phyloP scores from a whole-genome alignment of 1,140 invertebrate genomes.

The Bombus waltoni region DNA sequence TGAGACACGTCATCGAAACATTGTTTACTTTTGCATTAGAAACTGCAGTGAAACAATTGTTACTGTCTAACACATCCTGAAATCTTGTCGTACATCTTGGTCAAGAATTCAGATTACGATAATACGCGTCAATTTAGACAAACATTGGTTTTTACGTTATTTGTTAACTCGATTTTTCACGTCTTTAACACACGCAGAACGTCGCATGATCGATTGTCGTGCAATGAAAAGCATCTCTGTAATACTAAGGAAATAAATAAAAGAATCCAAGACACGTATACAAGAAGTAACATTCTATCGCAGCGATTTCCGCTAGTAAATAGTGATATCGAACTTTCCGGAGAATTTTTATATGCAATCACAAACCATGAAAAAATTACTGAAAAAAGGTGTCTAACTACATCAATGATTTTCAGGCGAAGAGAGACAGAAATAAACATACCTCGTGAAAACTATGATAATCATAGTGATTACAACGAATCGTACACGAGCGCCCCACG shows the following conservation, averaged over 20 bases:
- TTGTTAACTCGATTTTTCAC: neutral
- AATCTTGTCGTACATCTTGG: neutral
- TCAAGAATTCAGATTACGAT: neutral
- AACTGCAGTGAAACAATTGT: neutral
- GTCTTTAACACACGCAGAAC: neutral
- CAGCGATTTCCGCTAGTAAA: neutral
- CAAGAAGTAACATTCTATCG: neutral
- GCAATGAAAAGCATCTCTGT: neutral
- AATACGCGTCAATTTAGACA: neutral
- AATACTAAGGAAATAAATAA: neutral
- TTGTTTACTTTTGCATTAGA: conserved; percentile 27
- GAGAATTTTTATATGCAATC: neutral
- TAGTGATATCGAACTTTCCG: neutral
- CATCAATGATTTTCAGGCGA: neutral
- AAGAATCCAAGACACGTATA: neutral
- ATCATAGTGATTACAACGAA: conserved; percentile 16
- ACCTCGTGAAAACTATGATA: conserved; percentile 16
- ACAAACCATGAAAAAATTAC: neutral
- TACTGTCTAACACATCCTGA: neutral
- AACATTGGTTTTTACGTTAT: neutral
- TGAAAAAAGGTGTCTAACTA: neutral
- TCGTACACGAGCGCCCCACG: conserved; percentile 5
- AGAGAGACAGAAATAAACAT: neutral
- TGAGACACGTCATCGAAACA: neutral
- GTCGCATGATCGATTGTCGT: neutral